phyloP scores from a whole-genome alignment of 2,797 vertebrate species.

The Phataginus tricuspis region DNA sequence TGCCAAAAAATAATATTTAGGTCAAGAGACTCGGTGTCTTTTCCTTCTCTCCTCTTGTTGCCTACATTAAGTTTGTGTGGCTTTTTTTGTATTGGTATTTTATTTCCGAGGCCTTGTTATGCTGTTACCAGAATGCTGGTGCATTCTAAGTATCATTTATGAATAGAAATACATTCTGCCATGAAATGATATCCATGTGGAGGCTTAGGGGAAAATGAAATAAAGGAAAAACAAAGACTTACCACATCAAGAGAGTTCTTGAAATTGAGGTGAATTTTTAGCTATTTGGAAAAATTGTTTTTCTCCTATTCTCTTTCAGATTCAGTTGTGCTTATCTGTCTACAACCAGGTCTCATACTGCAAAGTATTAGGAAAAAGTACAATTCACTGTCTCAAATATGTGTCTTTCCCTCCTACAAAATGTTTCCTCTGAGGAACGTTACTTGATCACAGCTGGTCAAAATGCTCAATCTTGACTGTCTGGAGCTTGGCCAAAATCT shows the following conservation, averaged over 20 bases:
- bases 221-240: slow-evolving; percentile 30
- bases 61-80: background rate
- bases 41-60: background rate
- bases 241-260: background rate
- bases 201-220: background rate
- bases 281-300: background rate
- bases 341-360: slow-evolving; percentile 59
- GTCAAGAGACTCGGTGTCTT: background rate
- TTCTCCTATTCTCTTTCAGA: slow-evolving; percentile 7
- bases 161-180: slow-evolving; percentile 13
- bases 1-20: background rate
- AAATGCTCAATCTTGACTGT: slow-evolving; percentile 84
- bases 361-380: slow-evolving; percentile 64
- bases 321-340: slow-evolving; percentile 60
- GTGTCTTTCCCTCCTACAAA: slow-evolving; percentile 80
- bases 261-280: background rate
- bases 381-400: slow-evolving; percentile 77
- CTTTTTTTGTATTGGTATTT: background rate
- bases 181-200: background rate
- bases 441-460: slow-evolving; percentile 85
- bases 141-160: background rate
- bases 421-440: slow-evolving; percentile 83
- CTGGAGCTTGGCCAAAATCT: slow-evolving; percentile 83
- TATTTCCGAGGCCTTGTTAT: background rate
- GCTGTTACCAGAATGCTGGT: background rate